Evolutionary conservation across 30 jellyfish, hydroid and myxozoan species (phyloP).

Genomic region (Haliclystus octoradiatus): DNA sequence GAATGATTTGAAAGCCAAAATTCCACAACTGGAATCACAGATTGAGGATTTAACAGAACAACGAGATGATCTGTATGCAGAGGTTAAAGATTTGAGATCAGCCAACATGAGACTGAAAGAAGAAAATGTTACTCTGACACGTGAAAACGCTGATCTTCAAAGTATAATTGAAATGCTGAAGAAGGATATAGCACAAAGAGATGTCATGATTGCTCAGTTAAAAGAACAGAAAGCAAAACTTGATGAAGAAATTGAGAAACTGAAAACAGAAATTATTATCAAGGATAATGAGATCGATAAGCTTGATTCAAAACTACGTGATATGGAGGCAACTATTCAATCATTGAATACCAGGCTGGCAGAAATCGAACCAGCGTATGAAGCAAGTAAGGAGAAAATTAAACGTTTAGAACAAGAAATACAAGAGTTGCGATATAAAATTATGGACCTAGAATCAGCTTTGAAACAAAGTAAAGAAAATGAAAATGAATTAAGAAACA

Average conservation of each 20-base stretch:
- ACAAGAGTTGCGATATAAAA: conserved; percentile 7
- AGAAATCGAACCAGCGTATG: conserved; percentile 90
- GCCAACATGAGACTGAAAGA: conserved; percentile 56
- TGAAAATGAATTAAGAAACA: conserved; percentile 54
- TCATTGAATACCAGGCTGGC: conserved; percentile 74
- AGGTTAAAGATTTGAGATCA: conserved; percentile 46
- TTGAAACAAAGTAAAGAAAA: conserved; percentile 72
- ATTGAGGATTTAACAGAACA: conserved; percentile 44
- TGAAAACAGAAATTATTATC: conserved; percentile 45
- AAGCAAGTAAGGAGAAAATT: conserved; percentile 66
- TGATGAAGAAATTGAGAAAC: conserved; percentile 67
- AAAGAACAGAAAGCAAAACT: conserved; percentile 43
- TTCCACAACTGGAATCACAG: conserved; percentile 71
- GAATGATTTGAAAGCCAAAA: conserved; percentile 41
- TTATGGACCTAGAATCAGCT: conserved; percentile 69
- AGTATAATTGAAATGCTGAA: conserved; percentile 51
- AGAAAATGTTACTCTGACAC: conserved; percentile 50
- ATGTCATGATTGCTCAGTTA: conserved; percentile 57
- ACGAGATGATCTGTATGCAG: conserved; percentile 42
- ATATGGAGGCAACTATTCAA: conserved; percentile 53
- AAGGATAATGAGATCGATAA: conserved; percentile 76
- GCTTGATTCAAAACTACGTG: conserved; percentile 59
- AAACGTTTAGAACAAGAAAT: conserved; percentile 76
- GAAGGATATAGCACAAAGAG: conserved; percentile 54
- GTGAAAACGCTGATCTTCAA: conserved; percentile 49